Base-by-base conservation (phyloP, 35 echinoderm and acorn worm species). In the Lytechinus variegatus region DNA sequence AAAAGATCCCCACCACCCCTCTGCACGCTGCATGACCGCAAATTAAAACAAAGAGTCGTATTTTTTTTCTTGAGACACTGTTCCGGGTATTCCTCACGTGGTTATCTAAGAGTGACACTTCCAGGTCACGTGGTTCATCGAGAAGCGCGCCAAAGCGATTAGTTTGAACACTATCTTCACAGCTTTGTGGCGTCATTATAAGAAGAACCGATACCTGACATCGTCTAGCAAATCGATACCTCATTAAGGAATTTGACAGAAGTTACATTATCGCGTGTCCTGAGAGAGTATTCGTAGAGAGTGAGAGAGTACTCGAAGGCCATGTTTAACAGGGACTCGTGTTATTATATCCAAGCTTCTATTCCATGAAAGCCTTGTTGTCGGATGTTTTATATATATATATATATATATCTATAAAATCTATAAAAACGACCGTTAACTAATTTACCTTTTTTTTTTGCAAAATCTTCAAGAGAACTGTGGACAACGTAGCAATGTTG, bases 231-330 rank as follows among this genome's bases (percentile, higher is more conserved):
- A 79, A 79, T 79, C 66, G 66, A 79, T 79, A 79, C 19, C 66
- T 79, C 66, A 79, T 79, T 79, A 24, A 79, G 66, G 66, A 79
- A 24, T 16, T 79, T 79, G 66, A 79, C 66, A 79, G 19, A 79
- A 79, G 66, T 79, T 79, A 79, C 66, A 79, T 79, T 79, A 79
- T 79, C n/a, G 66, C n/a, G 66, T 79, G 66, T 79, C 66, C 66
- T 79, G 14, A 79, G 66, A 79, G 66, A 79, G 66, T 24, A 7
- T 79, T 79, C 66, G 33, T 44, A 44, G 33, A 44, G 33, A 44
- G n/a, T 72, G 66, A 79, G 14, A 79, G 66, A 24, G 13, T 16
- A 79, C 66, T 79, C 66, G 66, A 79, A 79, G 66, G 21, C 66
- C 66, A 4, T 7, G 66, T 79, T 79, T 7, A 79, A 79, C 14